These are phyloP conservation scores for Aplocera efformata DNA, from an alignment of 2,888 invertebrate genomes.

Conservation along the genomic window DNA sequence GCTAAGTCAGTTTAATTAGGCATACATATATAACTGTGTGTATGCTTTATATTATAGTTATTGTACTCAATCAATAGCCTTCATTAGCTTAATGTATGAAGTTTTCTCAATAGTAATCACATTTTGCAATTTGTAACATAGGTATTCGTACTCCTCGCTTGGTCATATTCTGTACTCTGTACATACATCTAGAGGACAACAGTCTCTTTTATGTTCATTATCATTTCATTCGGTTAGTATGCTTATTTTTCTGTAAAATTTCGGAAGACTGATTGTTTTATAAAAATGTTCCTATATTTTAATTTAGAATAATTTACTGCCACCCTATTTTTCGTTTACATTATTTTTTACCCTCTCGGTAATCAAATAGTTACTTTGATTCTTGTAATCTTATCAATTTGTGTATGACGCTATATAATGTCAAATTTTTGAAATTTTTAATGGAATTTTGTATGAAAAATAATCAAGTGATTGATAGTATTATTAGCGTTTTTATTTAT, in stretches of 20 bases:
- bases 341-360: conserved; percentile 68
- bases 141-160: conserved; percentile 25
- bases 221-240: conserved; percentile 51
- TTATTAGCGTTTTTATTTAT: conserved; percentile 53
- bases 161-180: conserved; percentile 29
- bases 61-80: conserved; percentile 28
- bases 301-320: conserved; percentile 77
- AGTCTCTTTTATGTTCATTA: conserved; percentile 52
- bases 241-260: conserved; percentile 70
- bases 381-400: conserved; percentile 74
- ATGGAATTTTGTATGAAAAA: conserved; percentile 79
- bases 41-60: conserved; percentile 21
- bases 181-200: conserved; percentile 63
- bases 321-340: conserved; percentile 70
- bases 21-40: conserved; percentile 19
- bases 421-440: conserved; percentile 80
- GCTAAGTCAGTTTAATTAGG: conserved; percentile 32
- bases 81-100: conserved; percentile 26
- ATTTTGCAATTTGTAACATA: conserved; percentile 25
- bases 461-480: conserved; percentile 77
- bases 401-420: conserved; percentile 78
- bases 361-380: conserved; percentile 64
- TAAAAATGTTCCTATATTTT: conserved; percentile 78
- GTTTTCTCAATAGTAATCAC: conserved; percentile 24
- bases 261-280: conserved; percentile 68